Base-by-base conservation (phyloP, 1,140 invertebrate species). In the Branchinecta lynchi region DNA sequence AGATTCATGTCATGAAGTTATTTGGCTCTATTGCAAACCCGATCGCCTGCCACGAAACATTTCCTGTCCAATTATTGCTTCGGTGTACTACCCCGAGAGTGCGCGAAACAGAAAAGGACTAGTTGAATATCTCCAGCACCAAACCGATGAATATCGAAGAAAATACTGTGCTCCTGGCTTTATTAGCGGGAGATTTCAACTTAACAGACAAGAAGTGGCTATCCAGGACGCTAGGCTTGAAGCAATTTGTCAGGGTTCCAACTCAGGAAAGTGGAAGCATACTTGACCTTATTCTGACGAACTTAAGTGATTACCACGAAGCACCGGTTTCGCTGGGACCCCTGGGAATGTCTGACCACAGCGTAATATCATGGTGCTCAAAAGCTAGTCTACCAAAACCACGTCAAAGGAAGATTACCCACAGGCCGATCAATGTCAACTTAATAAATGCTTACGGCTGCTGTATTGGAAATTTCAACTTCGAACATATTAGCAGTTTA, bases 31-130 rank as follows among this genome's bases (percentile, higher is more conserved):
- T 9, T 51, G 46, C 46, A 51, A 51, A 51, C 46, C 46, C n/a
- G 46, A 9, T 9, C 46, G 9, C n/a, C n/a, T 51, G n/a, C n/a
- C 46, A 51, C 9, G n/a, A 51, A 51, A 9, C 9, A 9, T 51
- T 51, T 51, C 46, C 9, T 51, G 46, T 51, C n/a, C n/a, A 51
- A 51, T 51, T 51, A n/a, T 51, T 51, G 46, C 46, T 51, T 51
- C 46, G 46, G 46, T 51, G 9, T 51, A 51, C n/a, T 51, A 51
- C n/a, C n/a, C n/a, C n/a, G n/a, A n/a, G n/a, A n/a, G n/a, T n/a
- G n/a, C n/a, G n/a, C n/a, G n/a, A n/a, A n/a, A 51, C 46, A 51
- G 46, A n/a, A 51, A 51, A 51, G 46, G n/a, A 9, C n/a, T 51
- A n/a, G n/a, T 51, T 51, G 46, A 51, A 51, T n/a, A 51, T n/a